Base-by-base conservation (phyloP, 92 coral and sea anemone genomes). In the Chrysogorgia sp. region DNA sequence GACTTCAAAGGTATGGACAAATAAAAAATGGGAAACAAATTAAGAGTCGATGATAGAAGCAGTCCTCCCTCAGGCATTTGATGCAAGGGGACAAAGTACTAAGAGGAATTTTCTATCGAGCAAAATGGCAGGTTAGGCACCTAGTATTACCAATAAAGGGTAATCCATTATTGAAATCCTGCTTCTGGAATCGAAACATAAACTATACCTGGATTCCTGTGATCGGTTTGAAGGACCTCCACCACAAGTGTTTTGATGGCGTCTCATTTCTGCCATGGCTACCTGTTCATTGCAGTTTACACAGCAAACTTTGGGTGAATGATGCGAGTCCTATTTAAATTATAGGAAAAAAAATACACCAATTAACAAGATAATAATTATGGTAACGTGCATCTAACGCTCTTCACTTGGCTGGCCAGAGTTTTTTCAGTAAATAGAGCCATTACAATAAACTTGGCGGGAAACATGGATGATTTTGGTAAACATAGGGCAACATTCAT, bases 261-360 rank as follows among this genome's bases (percentile, higher is more conserved):
- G 24, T 10, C 29, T 41, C 64, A 80, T 63, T 40, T 48, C 84
- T 28, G 65, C 77, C 84, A 80, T 80, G 58, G 56, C 84, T 17
- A 80, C 40, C 32, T 67, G 78, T 33, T 34, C 64, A 60, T 80
- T 80, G 79, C 84, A 80, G 61, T 67, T 80, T 34, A 80, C 75
- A 66, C 77, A 64, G 49, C 58, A 19, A 26, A 78, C 72, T 76
- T 61, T 76, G 72, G 82, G 82, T 50, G 71, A 76, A 59, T 55
- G 32, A 76, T 76, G 71, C 24, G 25, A 25, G 17, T 64, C 56
- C 58, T 76, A 67, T 30, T 48, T 47, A 59, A 71, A 23, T 71
- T 19, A 50, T 25, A 50, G 61, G n/a, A 34, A 50, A 15, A n/a
- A 29, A 55, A 71, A 40, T n/a, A 29, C 55, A 29, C 13, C 24